These are phyloP conservation scores for Anolis carolinensis DNA, from an alignment of 2,113 vertebrate genomes.

Conservation along the genomic window DNA sequence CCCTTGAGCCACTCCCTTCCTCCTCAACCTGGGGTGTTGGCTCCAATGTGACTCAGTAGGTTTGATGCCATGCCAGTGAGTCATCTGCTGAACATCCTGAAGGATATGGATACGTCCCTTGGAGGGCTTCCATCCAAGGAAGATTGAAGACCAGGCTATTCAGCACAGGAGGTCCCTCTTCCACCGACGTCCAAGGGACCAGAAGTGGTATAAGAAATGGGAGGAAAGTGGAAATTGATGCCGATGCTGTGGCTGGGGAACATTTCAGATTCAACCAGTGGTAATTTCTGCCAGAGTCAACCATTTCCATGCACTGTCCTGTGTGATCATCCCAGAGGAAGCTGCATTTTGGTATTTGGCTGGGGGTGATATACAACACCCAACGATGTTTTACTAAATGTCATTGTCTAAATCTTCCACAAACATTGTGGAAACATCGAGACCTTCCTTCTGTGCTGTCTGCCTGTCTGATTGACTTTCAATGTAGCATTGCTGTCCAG, in stretches of 20 bases:
- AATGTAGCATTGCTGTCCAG: neutral
- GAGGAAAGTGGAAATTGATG: neutral
- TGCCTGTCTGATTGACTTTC: neutral
- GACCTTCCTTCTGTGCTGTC: neutral
- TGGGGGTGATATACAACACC: neutral
- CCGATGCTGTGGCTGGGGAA: neutral
- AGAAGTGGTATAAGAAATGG: slow-evolving; percentile 2
- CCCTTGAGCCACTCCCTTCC: neutral
- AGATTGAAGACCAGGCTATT: neutral
- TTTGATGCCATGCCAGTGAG: neutral
- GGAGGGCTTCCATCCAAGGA: neutral
- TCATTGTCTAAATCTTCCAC: no score
- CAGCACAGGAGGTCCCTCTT: neutral
- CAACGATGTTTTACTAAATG: neutral
- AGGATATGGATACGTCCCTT: neutral
- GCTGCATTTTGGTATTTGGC: neutral
- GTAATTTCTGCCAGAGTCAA: neutral
- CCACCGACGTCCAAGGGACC: neutral
- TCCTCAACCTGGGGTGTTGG: neutral
- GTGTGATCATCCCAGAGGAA: neutral
- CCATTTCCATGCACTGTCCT: neutral
- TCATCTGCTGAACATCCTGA: neutral
- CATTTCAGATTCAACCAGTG: no score
- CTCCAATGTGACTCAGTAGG: slow-evolving; percentile 8
- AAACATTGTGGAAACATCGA: no score